Conservation (phyloP, 2,113 vertebrate genomes). For the Sminthopsis crassicaudata region DNA sequence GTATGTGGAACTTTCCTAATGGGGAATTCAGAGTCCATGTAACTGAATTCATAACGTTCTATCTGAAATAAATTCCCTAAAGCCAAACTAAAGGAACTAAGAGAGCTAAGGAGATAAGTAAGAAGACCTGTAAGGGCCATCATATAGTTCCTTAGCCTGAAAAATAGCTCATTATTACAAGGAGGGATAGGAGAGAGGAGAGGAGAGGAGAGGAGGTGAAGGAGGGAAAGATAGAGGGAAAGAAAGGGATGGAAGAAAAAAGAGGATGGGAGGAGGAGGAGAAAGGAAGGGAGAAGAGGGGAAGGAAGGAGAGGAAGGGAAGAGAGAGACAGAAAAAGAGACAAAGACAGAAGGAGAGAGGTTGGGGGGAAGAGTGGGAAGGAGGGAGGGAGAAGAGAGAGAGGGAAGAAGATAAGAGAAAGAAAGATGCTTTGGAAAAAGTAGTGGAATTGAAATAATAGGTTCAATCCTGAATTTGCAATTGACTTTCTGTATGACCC, state of each 20-base stretch:
- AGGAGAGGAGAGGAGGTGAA: not conserved
- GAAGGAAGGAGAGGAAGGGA: no score
- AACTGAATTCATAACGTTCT: not conserved
- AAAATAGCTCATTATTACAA: not conserved
- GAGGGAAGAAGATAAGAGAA: not conserved
- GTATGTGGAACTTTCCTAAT: not conserved
- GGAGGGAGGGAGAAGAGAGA: no score
- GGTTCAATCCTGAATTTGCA: not conserved
- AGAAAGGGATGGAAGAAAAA: no score
- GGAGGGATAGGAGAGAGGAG: not conserved
- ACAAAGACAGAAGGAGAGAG: no score
- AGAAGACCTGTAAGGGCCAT: not conserved
- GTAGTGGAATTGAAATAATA: not conserved
- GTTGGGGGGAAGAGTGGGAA: no score
- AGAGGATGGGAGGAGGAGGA: no score
- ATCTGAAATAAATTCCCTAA: not conserved
- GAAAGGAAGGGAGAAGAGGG: no score
- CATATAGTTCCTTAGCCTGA: not conserved
- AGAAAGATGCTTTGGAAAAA: not conserved
- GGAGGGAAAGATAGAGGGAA: not conserved
- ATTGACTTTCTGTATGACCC: not conserved
- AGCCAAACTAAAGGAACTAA: not conserved
- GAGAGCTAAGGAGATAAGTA: not conserved
- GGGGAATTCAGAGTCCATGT: not conserved
- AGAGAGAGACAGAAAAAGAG: no score